Conservation (phyloP, 2,888 invertebrate genomes). For the Andrena trimmerana region DNA sequence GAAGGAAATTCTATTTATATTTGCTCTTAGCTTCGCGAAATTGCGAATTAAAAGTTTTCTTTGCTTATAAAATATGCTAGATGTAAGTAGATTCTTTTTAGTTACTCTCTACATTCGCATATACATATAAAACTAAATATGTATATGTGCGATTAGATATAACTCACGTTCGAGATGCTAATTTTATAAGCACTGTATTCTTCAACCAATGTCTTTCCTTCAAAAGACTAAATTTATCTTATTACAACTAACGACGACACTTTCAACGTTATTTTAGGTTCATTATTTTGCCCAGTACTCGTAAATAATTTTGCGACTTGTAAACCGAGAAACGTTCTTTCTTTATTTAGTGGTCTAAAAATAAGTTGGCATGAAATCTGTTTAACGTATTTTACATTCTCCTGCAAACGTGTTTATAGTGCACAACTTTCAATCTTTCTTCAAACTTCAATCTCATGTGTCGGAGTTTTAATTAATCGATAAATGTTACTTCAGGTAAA, state of each 20-base stretch:
- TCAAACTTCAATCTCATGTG: neutral
- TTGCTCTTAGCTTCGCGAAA: neutral
- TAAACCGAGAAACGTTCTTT: conserved; percentile 4
- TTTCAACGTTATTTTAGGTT: conserved; percentile 12
- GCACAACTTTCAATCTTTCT: conserved; percentile 4
- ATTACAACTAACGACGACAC: neutral
- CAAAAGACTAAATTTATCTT: conserved; percentile 1
- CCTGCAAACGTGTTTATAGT: conserved; percentile 4
- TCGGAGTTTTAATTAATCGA: neutral
- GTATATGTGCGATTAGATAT: neutral
- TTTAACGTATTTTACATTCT: conserved; percentile 23
- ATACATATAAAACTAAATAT: neutral
- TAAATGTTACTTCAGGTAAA: neutral
- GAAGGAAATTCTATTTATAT: neutral
- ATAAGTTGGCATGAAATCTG: conserved; percentile 36
- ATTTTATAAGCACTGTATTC: neutral
- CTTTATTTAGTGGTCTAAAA: conserved; percentile 41
- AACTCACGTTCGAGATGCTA: neutral
- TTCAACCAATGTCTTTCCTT: conserved; percentile 3
- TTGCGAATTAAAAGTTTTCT: neutral
- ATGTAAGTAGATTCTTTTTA: neutral
- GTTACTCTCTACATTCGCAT: neutral
- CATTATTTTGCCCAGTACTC: conserved; percentile 4
- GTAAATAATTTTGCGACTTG: conserved; percentile 27
- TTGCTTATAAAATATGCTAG: neutral